Percentiles rank a stretch among this genome's conserved stretches.
Evolutionary conservation across 2,797 vertebrate species (phyloP).

Genomic region (Chrosomus eos): DNA sequence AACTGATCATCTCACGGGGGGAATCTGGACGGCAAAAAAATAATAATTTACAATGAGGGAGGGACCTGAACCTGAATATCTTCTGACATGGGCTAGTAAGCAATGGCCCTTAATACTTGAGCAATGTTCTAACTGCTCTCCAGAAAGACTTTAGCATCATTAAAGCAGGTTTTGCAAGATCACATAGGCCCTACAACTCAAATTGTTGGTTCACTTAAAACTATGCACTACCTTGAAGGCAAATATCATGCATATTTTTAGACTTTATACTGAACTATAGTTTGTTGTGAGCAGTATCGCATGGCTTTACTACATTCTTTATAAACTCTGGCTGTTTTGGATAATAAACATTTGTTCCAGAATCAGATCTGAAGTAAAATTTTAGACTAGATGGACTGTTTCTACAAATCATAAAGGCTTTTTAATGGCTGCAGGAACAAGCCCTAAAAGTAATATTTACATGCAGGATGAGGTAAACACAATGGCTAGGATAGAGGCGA

Average conservation of each 20-base stretch:
- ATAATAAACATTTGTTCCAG: conserved; percentile 1
- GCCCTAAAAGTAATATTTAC: background rate
- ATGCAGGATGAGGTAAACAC: conserved; percentile 21
- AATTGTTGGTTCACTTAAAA: background rate
- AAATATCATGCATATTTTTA: background rate
- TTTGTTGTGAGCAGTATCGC: background rate
- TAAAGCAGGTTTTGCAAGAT: too few species aligned
- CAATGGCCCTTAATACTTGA: background rate
- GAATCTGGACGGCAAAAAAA: background rate
- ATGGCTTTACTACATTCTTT: background rate
- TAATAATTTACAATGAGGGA: background rate
- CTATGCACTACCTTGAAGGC: background rate
- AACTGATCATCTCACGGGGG: background rate
- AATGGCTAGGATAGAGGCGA: background rate
- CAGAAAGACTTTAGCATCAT: too few species aligned
- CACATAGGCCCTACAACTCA: background rate
- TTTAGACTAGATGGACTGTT: background rate
- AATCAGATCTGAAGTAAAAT: background rate
- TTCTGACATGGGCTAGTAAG: background rate
- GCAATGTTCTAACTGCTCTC: background rate
- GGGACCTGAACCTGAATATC: background rate
- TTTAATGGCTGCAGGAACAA: background rate
- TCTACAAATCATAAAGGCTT: conserved; percentile 13
- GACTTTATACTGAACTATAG: background rate
- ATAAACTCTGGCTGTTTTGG: conserved; percentile 1